Evolutionary conservation across 2,797 vertebrate species (phyloP), one percentile per base, ranked within the genome.

Genomic region (Hapalemur alaotrensis): DNA sequence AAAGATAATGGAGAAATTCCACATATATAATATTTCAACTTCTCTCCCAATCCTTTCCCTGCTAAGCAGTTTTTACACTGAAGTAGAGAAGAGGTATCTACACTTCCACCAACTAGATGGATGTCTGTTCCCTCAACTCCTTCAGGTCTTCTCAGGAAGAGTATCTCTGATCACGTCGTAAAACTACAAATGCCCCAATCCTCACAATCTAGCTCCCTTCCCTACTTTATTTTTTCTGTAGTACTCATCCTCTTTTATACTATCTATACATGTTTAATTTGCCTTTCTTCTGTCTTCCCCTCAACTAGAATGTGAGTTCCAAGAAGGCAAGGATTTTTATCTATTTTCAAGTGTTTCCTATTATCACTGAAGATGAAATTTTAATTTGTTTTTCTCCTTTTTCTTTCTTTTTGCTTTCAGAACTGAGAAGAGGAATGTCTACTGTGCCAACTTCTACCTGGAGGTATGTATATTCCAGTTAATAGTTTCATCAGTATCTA

Each of bases 1-100:
- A 86, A 93, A 91, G 35, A 72, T 18, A 86, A 23, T 67, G 5
- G 52, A 43, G 48, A 92, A 72, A 89, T 14, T 50, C 43, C 4
- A 14, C 6, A 61, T 59, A 1, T 18, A 2, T 43, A 30, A 7
- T 43, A 65, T 63, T 61, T 89, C 43, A 83, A 8, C 9, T 69
- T 79, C 18, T 83, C 41, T 30, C 13, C n/a, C 35, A 43, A 5
- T 10, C 0, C 3, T 65, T 32, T 75, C n/a, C 20, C 18, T 41
- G n/a, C 1, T 22, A 50, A 78, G 25, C 0, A 59, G 43, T 35
- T 18, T 94, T 75, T 82, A 63, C 50, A 61, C 15, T 12, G 38
- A 69, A 79, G 35, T 22, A 28, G 11, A 38, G 23, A 46, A 23
- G 11, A 76, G 20, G 9, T 67, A 41, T 11, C 10, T 23, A 17